Evolutionary conservation across 2,888 invertebrate genomes (phyloP), one percentile per base, ranked within the genome.

Genomic region (Metacarcinus magister): DNA sequence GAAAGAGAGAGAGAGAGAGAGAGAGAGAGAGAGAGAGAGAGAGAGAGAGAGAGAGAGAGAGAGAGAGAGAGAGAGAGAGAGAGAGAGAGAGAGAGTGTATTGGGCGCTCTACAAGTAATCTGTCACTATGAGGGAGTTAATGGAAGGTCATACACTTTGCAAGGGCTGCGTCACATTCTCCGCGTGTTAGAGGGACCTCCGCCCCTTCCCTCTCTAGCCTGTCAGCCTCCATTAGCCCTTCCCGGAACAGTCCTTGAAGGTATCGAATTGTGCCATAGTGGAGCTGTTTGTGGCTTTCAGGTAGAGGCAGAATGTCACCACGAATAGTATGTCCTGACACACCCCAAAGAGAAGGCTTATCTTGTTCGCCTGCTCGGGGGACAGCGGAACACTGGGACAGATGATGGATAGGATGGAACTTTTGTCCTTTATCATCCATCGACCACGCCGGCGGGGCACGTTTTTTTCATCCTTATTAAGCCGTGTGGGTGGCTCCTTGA

Each of bases 241-340:
- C n/a, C 10, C 1, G 43, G 48, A 32, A 54, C 94, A 94, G 94
- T 90, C 89, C 39, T 94, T 32, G 60, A 90, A 94, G 7, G 16
- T 54, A 2, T 89, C 4, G 23, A 89, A 90, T 2, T 10, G 28
- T 8, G 16, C 5, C 16, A 23, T 8, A 7, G 46, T 39, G 23
- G 2, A 32, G n/a, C 23, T 7, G 39, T 90, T 94, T 23, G 23
- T 94, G n/a, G 13, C 39, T 7, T 54, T 0, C 4, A 94, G 19
- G 54, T 94, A 54, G 19, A 8, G 8, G 19, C 10, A 48, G 43
- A 94, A 94, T 3, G 23, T 90, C 10, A 94, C 5, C 43, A 94
- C 28, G 90, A 94, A 94, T 39, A 90, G 2, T 2, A 48, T 13
- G 82, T 94, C 94, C 32, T 89, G 28, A 8, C 54, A 13, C 90